Evolutionary conservation across 2,113 vertebrate species (phyloP).

Genomic region (Illadopsis cleaveri): DNA sequence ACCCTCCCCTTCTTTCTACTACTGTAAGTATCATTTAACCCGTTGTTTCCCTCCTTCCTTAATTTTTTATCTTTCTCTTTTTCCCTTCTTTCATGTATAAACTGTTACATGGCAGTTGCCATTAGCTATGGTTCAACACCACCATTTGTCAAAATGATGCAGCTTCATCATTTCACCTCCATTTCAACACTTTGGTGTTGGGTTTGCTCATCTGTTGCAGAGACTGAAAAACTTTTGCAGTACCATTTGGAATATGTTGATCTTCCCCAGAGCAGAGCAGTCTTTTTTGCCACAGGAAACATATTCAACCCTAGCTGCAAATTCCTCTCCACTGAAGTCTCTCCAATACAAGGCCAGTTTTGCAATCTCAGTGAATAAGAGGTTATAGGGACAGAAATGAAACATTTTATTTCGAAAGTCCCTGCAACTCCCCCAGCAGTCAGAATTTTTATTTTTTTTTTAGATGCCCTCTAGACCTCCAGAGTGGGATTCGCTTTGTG

Average conservation of each 20-base stretch:
- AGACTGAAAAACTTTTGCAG: neutral
- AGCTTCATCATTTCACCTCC: neutral
- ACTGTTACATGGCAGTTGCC: neutral
- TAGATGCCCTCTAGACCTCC: neutral
- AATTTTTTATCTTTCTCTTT: neutral
- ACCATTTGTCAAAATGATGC: neutral
- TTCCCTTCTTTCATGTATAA: neutral
- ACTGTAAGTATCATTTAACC: neutral
- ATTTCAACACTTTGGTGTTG: neutral
- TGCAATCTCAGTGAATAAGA: neutral
- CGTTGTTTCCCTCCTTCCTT: neutral
- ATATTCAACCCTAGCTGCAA: neutral
- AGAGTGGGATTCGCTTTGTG: neutral
- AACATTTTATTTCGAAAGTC: neutral
- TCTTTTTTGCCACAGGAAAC: neutral
- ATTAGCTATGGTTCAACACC: neutral
- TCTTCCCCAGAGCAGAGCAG: neutral
- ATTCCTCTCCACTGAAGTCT: neutral
- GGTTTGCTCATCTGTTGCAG: neutral
- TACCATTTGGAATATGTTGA: neutral
- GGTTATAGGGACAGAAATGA: neutral
- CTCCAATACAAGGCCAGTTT: neutral
- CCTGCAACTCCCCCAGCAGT: neutral
- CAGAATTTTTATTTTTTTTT: neutral
- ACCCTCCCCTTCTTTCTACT: neutral